These are phyloP conservation scores for Panagrolaimus sp. DNA, from an alignment of 1,140 invertebrate species.

Conservation along the genomic window DNA sequence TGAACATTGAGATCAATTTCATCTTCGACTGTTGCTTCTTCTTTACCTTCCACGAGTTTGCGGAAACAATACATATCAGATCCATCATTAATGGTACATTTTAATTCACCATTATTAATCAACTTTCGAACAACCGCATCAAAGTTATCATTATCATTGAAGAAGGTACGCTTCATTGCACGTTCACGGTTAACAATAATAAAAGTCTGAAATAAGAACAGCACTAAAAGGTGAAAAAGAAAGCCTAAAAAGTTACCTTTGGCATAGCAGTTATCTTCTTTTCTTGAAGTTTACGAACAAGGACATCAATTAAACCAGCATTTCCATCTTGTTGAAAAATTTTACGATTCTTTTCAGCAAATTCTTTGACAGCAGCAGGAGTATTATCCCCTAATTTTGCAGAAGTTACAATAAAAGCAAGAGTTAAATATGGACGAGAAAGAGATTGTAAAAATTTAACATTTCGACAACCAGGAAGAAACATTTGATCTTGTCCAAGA, in stretches of 20 bases:
- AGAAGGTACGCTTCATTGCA: background rate
- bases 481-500: background rate
- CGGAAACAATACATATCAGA: background rate
- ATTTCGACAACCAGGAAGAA: constrained; percentile 6
- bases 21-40: background rate
- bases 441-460: background rate
- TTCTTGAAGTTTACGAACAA: too few species aligned
- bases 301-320: too few species aligned
- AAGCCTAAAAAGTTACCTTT: too few species aligned
- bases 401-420: too few species aligned
- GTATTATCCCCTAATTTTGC: too few species aligned
- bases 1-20: constrained; percentile 1
- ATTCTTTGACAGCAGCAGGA: too few species aligned
- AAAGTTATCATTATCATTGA: background rate
- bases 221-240: too few species aligned
- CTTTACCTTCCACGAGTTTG: background rate
- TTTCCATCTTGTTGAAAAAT: too few species aligned
- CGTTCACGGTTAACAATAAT: background rate
- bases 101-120: background rate
- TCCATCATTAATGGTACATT: background rate
- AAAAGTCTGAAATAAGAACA: background rate
- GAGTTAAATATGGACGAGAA: background rate
- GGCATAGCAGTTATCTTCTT: too few species aligned
- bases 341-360: too few species aligned
- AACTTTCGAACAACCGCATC: background rate